Evolutionary conservation across 2,797 vertebrate species (phyloP).

Genomic region (Labeo calbasu): DNA sequence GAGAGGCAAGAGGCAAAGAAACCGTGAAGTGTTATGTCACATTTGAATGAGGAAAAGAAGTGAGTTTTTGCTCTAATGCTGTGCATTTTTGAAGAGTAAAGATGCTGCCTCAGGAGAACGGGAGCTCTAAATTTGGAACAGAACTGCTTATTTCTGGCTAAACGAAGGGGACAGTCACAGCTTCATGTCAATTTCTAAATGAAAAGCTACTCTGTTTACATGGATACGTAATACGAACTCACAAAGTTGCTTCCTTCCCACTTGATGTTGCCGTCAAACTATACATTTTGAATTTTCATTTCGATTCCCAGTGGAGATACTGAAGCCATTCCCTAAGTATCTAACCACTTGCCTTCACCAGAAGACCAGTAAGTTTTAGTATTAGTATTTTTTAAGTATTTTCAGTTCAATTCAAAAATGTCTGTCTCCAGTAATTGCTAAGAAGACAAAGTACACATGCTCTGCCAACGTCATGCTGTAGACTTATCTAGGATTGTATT

Average conservation of each 20-base stretch:
- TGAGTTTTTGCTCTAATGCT: conserved; percentile 43
- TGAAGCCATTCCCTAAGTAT: conserved; percentile 36
- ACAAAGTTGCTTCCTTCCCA: conserved; percentile 44
- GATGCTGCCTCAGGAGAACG: conserved; percentile 12
- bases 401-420: not conserved
- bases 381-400: not conserved
- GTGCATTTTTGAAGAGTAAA: conserved; percentile 35
- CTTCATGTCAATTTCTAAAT: not conserved
- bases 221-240: conserved; percentile 12
- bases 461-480: conserved; percentile 60
- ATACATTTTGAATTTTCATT: not conserved
- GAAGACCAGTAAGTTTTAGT: not conserved
- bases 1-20: conserved; percentile 43
- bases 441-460: conserved; percentile 40
- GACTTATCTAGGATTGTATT: conserved; percentile 15
- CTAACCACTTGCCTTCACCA: not conserved
- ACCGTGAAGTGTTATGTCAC: conserved; percentile 40
- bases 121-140: conserved; percentile 37
- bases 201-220: not conserved
- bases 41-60: conserved; percentile 31
- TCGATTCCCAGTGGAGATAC: conserved; percentile 5
- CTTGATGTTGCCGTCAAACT: not conserved
- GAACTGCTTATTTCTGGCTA: conserved; percentile 42
- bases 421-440: not conserved
- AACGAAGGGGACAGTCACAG: conserved; percentile 5